Base-by-base conservation (phyloP, 2,888 invertebrate genomes). In the Ophion costatus region DNA sequence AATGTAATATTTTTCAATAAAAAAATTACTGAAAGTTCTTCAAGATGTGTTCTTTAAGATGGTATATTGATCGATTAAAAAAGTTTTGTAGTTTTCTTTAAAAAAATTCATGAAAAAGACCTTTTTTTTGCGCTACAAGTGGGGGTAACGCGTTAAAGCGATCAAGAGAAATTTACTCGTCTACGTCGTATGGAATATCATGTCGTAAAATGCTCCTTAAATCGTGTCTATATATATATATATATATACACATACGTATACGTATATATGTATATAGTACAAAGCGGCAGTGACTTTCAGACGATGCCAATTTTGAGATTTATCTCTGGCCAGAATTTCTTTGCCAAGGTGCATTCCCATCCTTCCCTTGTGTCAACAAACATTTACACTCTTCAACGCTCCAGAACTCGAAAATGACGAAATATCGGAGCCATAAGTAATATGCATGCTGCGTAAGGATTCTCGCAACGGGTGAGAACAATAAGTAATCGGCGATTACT, bases 341-440 rank as follows among this genome's bases (percentile, higher is more conserved):
- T 75, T 78, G 84, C 78, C 84, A 84, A 84, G 69, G 76, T 66
- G 74, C 22, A 77, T 67, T 59, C 45, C 69, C 77, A 64, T 38
- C 57, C 67, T 61, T 71, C 45, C 74, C 81, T 75, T 59, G 69
- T 81, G 70, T 78, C 74, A 75, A 84, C 84, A 81, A 64, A 81
- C 70, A 74, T 75, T 79, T 29, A 20, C 63, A 57, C 73, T 22
- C 38, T 67, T 61, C 61, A n/a, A 77, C 71, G 61, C 77, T 61
- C 74, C 29, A 59, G 64, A 75, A 81, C 29, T 70, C 73, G n/a
- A 59, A 51, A 73, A 17, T 51, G 66, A 64, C 38, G 33, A 38
- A 64, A 64, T 64, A 33, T 9, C 1, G 24, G 59, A 42, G 42
- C 59, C 22, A 73, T 9, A 22, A 59, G 2, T 20, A 7, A 20